Evolutionary conservation across 1,140 invertebrate species (phyloP).

Genomic region (Pseudomyrmex flavicornis): DNA sequence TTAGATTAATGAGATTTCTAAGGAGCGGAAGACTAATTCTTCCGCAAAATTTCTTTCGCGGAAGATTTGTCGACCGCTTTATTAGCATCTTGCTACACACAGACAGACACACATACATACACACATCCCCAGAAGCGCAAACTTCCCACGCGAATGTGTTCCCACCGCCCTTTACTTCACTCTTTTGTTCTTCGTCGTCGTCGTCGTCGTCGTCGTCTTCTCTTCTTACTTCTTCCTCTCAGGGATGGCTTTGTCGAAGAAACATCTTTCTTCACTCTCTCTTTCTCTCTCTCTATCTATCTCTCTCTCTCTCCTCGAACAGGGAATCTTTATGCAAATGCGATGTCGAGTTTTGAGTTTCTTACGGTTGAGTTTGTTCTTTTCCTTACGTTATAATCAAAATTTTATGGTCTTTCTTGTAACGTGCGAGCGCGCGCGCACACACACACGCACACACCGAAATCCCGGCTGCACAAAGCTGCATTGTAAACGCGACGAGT

Average conservation of each 20-base stretch:
- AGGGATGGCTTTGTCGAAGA: slow-evolving; percentile 61
- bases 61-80: slow-evolving; percentile 43
- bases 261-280: neutral
- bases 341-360: slow-evolving; percentile 61
- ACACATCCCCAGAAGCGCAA: neutral
- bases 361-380: neutral
- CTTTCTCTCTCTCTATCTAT: too few species aligned
- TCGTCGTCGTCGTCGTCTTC: slow-evolving; percentile 4
- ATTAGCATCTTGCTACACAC: slow-evolving; percentile 31
- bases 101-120: too few species aligned
- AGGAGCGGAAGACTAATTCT: slow-evolving; percentile 18
- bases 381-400: slow-evolving; percentile 41
- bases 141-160: slow-evolving; percentile 57
- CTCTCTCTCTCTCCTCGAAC: neutral
- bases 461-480: slow-evolving; percentile 2
- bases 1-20: slow-evolving; percentile 10
- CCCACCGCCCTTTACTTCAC: slow-evolving; percentile 61
- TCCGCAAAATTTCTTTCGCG: slow-evolving; percentile 11
- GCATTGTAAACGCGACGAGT: slow-evolving; percentile 17
- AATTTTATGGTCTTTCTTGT: slow-evolving; percentile 30
- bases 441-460: neutral
- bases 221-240: neutral
- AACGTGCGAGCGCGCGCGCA: neutral
- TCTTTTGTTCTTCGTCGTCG: slow-evolving; percentile 51
- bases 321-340: slow-evolving; percentile 65